Base-by-base conservation (phyloP, 2,888 invertebrate species). In the Tromatobia lineatoria region DNA sequence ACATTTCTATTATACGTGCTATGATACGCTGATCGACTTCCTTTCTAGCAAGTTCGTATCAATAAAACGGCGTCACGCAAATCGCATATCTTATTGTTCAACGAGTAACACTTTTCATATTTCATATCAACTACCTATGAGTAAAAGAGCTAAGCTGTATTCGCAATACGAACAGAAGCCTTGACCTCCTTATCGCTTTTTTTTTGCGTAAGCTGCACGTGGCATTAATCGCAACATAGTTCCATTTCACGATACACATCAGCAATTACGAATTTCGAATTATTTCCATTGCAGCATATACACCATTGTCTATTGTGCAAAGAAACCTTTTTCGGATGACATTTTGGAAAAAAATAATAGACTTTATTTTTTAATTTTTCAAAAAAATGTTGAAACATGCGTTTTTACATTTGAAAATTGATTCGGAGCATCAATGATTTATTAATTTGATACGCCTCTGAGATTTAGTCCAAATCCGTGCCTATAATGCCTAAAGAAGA, bases 1-100 rank as follows among this genome's bases (percentile, higher is more conserved):
- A 83, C 79, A 20, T 29, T 87, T 84, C 88, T 86, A 90, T 92
- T 91, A 89, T 90, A 86, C 52, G 45, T 78, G 79, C 69, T 42
- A 38, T 83, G 85, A 89, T 88, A 85, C 88, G 91, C 91, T 90
- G 90, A 91, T 88, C 88, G 89, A 92, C 89, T 89, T 91, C 91
- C 91, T 90, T 87, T 75, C 79, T 85, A 83, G 82, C 87, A 80
- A 79, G 83, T 86, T 86, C 64, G 34, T 29, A 52, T 67, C 15
- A 25, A 67, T 47, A 45, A 67, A 86, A 85, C 23, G 67, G 0
- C 82, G 85, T 81, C 85, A 85, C 47, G 34, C 61, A 74, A 29
- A 61, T 74, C 73, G 73, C 50, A 23, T 61, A 64, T 64, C 38
- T 50, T 69, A 67, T 69, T 69, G 57, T 57, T 54, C 59, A 52